Evolutionary conservation across 2,888 invertebrate species (phyloP).

Genomic region (Hoplodrina blanda): DNA sequence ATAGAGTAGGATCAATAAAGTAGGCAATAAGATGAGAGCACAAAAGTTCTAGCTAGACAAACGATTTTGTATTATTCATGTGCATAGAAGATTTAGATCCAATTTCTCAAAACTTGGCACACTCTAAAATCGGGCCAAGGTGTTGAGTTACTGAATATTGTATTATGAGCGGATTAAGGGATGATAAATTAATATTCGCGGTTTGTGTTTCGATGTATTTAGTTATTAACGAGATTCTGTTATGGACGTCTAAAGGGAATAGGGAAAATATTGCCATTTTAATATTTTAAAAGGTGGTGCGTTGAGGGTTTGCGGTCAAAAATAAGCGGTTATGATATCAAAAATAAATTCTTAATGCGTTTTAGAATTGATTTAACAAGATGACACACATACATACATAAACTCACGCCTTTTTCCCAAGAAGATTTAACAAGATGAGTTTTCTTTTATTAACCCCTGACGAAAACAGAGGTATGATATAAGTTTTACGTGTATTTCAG

Average conservation of each 20-base stretch:
- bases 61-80: too few relatives aligned
- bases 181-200: slow-evolving; percentile 37
- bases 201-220: slow-evolving; percentile 16
- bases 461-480: too few relatives aligned
- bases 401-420: too few relatives aligned
- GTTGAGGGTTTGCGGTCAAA: background rate
- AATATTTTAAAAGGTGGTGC: slow-evolving; percentile 30
- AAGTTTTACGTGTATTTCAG: too few relatives aligned
- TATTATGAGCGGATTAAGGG: slow-evolving; percentile 34
- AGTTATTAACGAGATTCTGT: slow-evolving; percentile 36
- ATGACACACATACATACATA: too few relatives aligned
- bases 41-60: too few relatives aligned
- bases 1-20: too few relatives aligned
- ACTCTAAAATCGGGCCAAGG: slow-evolving; percentile 1
- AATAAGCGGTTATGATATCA: background rate
- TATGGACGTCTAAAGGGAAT: slow-evolving; percentile 10
- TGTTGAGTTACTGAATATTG: slow-evolving; percentile 48
- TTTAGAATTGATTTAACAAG: background rate
- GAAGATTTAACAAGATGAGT: background rate
- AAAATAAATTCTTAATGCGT: too few relatives aligned
- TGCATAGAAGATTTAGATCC: background rate
- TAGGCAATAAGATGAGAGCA: too few relatives aligned
- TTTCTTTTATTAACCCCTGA: too few relatives aligned
- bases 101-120: slow-evolving; percentile 23
- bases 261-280: slow-evolving; percentile 12